Evolutionary conservation across 1,140 invertebrate genomes (phyloP), one percentile per base, ranked within the genome.

Genomic region (Bombyx mandarina): DNA sequence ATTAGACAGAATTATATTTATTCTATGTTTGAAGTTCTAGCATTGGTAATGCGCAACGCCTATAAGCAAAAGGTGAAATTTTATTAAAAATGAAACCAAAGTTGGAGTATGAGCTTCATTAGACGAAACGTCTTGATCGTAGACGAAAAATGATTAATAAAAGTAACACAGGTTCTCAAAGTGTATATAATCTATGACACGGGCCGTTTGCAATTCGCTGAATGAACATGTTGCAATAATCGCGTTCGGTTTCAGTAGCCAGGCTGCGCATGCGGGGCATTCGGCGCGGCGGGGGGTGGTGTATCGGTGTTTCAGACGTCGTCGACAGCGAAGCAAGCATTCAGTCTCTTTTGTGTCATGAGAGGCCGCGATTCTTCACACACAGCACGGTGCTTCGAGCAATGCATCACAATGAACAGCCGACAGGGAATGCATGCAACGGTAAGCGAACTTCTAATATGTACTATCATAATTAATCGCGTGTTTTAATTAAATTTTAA

Each of bases 311-410:
- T 85, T 82, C 79, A 82, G 77, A 77, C 79, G 68, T 62, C 69
- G 63, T 54, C 56, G 56, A 52, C 74, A 67, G 50, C 22, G 42
- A 22, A 26, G 42, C 58, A 56, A 51, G 66, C 67, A 67, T 76
- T 81, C 75, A 87, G 83, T 87, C 83, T 87, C 75, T 79, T 71
- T 80, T 87, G 83, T 87, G 84, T 84, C 84, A 85, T 87, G 84
- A 87, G 79, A 87, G 82, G 84, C 78, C 74, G 84, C 82, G 78
- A 78, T 81, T 72, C 77, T 82, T 69, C 69, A 81, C 68, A 85
- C 76, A 71, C 73, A 84, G 73, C 84, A 84, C 82, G 84, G 84
- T 87, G 84, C 84, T 85, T 76, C 82, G 84, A 87, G 84, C 75
- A 87, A 87, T 87, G 84, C 84, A 84, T 87, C 82, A 84, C 67